Evolutionary conservation across 2,797 vertebrate genomes (phyloP).

Genomic region (Gadopsis bispinosus): DNA sequence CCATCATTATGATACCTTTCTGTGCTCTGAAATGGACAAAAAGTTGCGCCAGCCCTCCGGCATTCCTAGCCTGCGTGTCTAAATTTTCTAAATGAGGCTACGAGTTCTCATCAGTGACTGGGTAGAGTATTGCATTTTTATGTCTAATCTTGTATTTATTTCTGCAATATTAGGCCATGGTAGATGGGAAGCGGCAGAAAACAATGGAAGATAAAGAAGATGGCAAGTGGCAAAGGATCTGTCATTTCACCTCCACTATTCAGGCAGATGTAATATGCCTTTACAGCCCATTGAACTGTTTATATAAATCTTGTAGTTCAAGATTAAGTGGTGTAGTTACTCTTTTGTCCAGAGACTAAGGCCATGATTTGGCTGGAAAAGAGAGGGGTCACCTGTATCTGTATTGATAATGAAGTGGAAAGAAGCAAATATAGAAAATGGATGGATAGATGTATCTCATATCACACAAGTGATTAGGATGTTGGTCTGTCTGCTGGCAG

Average conservation of each 20-base stretch:
- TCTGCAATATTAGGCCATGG: background rate
- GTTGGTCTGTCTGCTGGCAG: constrained; percentile 8
- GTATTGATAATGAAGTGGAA: constrained; percentile 31
- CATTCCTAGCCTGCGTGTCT: background rate
- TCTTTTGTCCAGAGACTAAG: background rate
- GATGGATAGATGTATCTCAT: constrained; percentile 8
- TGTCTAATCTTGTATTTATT: constrained; percentile 2
- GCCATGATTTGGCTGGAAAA: background rate
- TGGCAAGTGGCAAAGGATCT: constrained; percentile 1
- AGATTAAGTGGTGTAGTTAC: background rate
- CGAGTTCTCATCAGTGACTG: background rate
- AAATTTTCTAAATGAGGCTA: constrained; percentile 12
- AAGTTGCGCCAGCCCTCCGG: background rate
- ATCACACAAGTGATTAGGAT: constrained; percentile 9
- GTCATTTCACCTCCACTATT: background rate
- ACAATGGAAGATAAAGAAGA: background rate
- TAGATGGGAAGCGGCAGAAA: background rate
- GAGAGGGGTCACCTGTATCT: constrained; percentile 10
- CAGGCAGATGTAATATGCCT: background rate
- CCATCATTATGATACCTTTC: background rate
- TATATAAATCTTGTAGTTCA: background rate
- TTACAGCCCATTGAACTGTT: constrained; percentile 3
- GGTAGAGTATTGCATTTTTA: background rate
- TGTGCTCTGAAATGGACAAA: background rate
- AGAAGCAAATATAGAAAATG: background rate